Evolutionary conservation across 1,140 invertebrate genomes (phyloP).

Genomic region (Notospermus geniculatus): DNA sequence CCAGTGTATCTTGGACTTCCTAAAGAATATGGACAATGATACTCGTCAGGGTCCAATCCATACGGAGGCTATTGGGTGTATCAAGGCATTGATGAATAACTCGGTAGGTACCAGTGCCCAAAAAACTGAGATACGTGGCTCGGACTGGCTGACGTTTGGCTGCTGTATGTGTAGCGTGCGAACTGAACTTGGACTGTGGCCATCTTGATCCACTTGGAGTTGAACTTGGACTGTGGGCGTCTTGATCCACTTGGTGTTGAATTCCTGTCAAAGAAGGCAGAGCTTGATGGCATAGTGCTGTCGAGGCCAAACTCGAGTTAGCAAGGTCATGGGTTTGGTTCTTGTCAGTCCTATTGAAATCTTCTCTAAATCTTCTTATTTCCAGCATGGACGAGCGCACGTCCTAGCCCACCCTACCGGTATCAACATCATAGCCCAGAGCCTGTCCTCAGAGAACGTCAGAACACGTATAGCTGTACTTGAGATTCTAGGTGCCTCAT

Average conservation of each 20-base stretch:
- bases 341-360: no score
- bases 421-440: slow-evolving; percentile 91
- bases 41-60: slow-evolving; percentile 82
- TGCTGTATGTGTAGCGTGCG: no score
- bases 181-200: no score
- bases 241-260: no score
- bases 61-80: slow-evolving; percentile 84
- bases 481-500: slow-evolving; percentile 93
- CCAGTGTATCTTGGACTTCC: slow-evolving; percentile 73
- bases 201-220: no score
- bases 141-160: no score
- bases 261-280: no score
- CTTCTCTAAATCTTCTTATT: slow-evolving; percentile 30
- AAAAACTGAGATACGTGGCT: no score
- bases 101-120: slow-evolving; percentile 67
- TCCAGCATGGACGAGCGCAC: slow-evolving; percentile 86
- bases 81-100: slow-evolving; percentile 97
- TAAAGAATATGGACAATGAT: slow-evolving; percentile 80
- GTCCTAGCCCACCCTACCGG: slow-evolving; percentile 90
- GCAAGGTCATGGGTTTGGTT: no score
- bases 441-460: slow-evolving; percentile 83
- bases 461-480: slow-evolving; percentile 91
- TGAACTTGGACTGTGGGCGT: no score
- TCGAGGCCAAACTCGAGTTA: no score
- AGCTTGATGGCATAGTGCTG: no score